Evolutionary conservation across 2,888 invertebrate genomes (phyloP).

Genomic region (Drosophila tripunctata): DNA sequence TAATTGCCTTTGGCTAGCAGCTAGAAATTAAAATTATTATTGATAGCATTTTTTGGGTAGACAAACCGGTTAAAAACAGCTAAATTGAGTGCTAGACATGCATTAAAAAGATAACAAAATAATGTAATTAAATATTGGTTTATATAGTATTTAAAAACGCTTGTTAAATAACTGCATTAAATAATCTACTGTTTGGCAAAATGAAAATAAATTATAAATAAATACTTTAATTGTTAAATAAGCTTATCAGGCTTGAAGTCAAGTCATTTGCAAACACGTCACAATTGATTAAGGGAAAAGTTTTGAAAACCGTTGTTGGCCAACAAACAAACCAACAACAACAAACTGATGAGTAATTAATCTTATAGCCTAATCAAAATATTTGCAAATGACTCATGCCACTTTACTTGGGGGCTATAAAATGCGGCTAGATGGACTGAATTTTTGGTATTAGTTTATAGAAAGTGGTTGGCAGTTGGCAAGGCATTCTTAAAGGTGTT

Average conservation of each 20-base stretch:
- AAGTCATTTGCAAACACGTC: slow-evolving; percentile 3
- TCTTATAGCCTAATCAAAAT: slow-evolving; percentile 9
- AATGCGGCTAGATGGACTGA: slow-evolving; percentile 5
- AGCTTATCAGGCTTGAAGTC: slow-evolving; percentile 3
- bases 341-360: slow-evolving; percentile 29
- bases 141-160: neutral
- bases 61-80: neutral
- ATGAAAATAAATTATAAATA: slow-evolving; percentile 15
- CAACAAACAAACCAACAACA: neutral
- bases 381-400: slow-evolving; percentile 23
- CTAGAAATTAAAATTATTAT: neutral
- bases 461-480: slow-evolving; percentile 44
- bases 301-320: slow-evolving; percentile 1
- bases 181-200: neutral
- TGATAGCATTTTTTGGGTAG: neutral
- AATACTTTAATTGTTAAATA: slow-evolving; percentile 11
- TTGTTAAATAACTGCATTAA: neutral
- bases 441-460: slow-evolving; percentile 30
- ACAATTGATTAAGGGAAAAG: slow-evolving; percentile 6
- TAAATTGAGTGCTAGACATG: neutral
- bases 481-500: slow-evolving; percentile 35
- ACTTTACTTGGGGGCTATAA: slow-evolving; percentile 9
- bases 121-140: neutral
- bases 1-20: neutral
- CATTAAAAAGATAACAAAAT: neutral